These are phyloP conservation scores for Drosophila pallidifrons DNA, from an alignment of 1,140 invertebrate genomes.

Conservation along the genomic window DNA sequence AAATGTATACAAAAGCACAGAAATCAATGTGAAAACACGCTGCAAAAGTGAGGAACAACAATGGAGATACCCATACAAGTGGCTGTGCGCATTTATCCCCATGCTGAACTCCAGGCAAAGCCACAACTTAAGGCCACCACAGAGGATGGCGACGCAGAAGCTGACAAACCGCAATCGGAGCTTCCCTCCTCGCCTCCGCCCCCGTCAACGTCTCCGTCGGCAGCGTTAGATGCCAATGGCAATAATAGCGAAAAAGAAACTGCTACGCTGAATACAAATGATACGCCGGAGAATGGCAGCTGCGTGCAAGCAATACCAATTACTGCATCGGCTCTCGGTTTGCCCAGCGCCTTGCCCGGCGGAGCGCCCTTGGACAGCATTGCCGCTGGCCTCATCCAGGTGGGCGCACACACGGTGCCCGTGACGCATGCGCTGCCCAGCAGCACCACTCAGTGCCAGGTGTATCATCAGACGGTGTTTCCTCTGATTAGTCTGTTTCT, in stretches of 20 bases:
- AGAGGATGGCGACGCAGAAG: slow-evolving; percentile 80
- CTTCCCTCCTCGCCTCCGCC: slow-evolving; percentile 4
- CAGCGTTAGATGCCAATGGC: slow-evolving; percentile 72
- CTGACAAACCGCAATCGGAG: slow-evolving; percentile 42
- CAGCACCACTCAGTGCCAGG: slow-evolving; percentile 84
- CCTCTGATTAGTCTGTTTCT: slow-evolving; percentile 88
- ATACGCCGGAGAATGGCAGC: slow-evolving; percentile 61
- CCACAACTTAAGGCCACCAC: slow-evolving; percentile 46
- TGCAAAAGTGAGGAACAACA: slow-evolving; percentile 22
- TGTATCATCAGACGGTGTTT: slow-evolving; percentile 85
- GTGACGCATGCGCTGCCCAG: slow-evolving; percentile 84
- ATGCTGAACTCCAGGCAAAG: slow-evolving; percentile 78
- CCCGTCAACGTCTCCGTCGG: slow-evolving; percentile 85
- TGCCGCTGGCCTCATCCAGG: slow-evolving; percentile 75
- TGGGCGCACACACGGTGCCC: slow-evolving; percentile 76
- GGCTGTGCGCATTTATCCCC: slow-evolving; percentile 86
- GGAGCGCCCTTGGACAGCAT: slow-evolving; percentile 68
- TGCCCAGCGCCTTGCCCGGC: slow-evolving; percentile 71
- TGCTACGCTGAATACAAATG: slow-evolving; percentile 49
- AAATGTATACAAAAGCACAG: slow-evolving; percentile 52
- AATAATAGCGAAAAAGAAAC: slow-evolving; percentile 37
- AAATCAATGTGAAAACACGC: slow-evolving; percentile 48
- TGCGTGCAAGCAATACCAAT: slow-evolving; percentile 88
- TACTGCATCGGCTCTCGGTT: slow-evolving; percentile 85
- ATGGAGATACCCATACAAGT: slow-evolving; percentile 88